Percentiles rank a stretch among this genome's conserved stretches.
phyloP scores from a whole-genome alignment of 2,888 invertebrate species.

The Tethea ocularis region DNA sequence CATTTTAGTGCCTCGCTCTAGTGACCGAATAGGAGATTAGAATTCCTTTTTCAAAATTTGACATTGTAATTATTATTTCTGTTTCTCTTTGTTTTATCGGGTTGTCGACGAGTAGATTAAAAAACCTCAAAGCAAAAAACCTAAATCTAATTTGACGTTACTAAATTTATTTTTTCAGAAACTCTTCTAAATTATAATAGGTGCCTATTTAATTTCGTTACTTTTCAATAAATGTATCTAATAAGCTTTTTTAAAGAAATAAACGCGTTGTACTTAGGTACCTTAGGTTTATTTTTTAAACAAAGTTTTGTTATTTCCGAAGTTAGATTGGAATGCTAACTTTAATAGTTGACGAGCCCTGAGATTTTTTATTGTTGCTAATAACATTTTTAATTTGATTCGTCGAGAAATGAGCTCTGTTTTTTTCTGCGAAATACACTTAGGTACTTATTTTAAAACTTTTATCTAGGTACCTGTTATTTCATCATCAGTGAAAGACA shows the following conservation, averaged over 20 bases:
- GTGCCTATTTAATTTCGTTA: too few relatives aligned
- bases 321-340: slow-evolving; percentile 67
- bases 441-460: too few relatives aligned
- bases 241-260: background rate
- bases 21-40: slow-evolving; percentile 3
- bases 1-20: slow-evolving; percentile 22
- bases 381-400: slow-evolving; percentile 52
- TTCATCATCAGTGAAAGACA: too few relatives aligned
- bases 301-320: slow-evolving; percentile 60
- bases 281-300: slow-evolving; percentile 41
- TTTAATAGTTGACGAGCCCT: slow-evolving; percentile 53
- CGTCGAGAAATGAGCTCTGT: slow-evolving; percentile 24
- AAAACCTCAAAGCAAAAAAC: too few relatives aligned
- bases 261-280: background rate
- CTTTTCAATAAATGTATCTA: background rate
- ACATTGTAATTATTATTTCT: too few relatives aligned
- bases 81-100: too few relatives aligned
- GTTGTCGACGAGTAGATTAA: too few relatives aligned
- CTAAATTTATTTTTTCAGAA: too few relatives aligned
- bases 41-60: slow-evolving; percentile 1
- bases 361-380: slow-evolving; percentile 35
- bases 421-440: slow-evolving; percentile 14
- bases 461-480: background rate
- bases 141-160: too few relatives aligned
- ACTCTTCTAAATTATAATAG: too few relatives aligned